Evolutionary conservation across 2,113 vertebrate species (phyloP).

Genomic region (Seriola dumerili): DNA sequence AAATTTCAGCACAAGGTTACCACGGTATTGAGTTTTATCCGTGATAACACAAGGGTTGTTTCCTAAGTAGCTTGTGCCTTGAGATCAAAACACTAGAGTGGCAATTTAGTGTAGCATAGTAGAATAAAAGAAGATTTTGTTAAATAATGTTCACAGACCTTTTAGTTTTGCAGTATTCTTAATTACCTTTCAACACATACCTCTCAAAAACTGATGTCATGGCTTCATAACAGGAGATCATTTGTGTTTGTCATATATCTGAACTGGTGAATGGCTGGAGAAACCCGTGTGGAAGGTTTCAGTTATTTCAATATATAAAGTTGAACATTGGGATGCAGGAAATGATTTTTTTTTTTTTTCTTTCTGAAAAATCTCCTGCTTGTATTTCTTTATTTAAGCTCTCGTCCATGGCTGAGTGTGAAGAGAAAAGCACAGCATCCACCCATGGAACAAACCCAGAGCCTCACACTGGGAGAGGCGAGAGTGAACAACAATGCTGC

Average conservation of each 20-base stretch:
- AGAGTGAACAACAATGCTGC: slow-evolving; percentile 62
- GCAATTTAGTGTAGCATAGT: not conserved
- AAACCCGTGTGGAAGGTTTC: slow-evolving; percentile 19
- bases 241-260: not conserved
- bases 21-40: not conserved
- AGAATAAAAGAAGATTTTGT: not conserved
- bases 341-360: slow-evolving; percentile 3
- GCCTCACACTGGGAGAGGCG: slow-evolving; percentile 40
- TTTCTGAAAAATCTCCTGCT: slow-evolving; percentile 27
- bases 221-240: not conserved
- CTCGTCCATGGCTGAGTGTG: slow-evolving; percentile 15
- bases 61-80: not conserved
- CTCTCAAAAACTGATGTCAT: not conserved
- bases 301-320: slow-evolving; percentile 15
- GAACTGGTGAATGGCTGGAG: slow-evolving; percentile 3
- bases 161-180: not conserved
- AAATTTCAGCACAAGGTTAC: not conserved
- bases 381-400: slow-evolving; percentile 39
- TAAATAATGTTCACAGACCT: not conserved
- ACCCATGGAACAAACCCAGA: slow-evolving; percentile 53
- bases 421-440: slow-evolving; percentile 62
- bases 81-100: not conserved
- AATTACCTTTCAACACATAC: not conserved
- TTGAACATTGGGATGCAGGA: slow-evolving; percentile 15
- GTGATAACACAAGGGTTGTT: not conserved